Base-by-base conservation (phyloP, 2,113 vertebrate species). In the Cebus imitator region DNA sequence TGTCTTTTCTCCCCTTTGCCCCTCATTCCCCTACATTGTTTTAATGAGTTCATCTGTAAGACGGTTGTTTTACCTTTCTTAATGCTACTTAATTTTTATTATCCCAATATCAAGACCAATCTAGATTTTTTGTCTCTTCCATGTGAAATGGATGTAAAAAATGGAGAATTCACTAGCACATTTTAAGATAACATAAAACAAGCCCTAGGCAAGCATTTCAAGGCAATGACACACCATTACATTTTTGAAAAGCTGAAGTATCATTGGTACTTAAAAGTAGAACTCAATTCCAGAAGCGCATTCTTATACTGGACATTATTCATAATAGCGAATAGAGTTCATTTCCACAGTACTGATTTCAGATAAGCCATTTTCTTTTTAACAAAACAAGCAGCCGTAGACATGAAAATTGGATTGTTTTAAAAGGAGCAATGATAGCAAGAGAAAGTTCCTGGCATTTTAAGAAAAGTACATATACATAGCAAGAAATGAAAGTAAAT, bases 401-500 rank as follows among this genome's bases (percentile, higher is more conserved):
- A 95, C 48, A 86, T 95, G 93, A 95, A 97, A 97, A 97, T 58
- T 83, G 40, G 97, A 80, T 70, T 96, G 72, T 94, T 97, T 88
- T 6, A 58, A 97, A 81, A 88, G 90, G 75, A 98, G 91, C 85
- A 96, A 92, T 86, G 55, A 95, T 57, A 98, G 91, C 83, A 96
- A 83, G 83, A 96, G 82, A 90, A 97, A 97, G 90, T 78, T 92
- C 66, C 96, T 87, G 90, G 95, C 90, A 96, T 97, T 93, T 92
- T 6, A 82, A 88, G 93, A 95, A 27, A 90, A 85, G 82, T 85
- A 93, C 75, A 83, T 81, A 75, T 83, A 97, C 85, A 97, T 17
- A 95, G 89, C 57, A 88, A 97, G 82, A 84, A 97, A 82, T 94
- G 96, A 64, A 96, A 97, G 90, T 96, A 75, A 97, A 94, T 97